Evolutionary conservation across 2,797 vertebrate genomes (phyloP), one percentile per base, ranked within the genome.

Genomic region (Paguma larvata): DNA sequence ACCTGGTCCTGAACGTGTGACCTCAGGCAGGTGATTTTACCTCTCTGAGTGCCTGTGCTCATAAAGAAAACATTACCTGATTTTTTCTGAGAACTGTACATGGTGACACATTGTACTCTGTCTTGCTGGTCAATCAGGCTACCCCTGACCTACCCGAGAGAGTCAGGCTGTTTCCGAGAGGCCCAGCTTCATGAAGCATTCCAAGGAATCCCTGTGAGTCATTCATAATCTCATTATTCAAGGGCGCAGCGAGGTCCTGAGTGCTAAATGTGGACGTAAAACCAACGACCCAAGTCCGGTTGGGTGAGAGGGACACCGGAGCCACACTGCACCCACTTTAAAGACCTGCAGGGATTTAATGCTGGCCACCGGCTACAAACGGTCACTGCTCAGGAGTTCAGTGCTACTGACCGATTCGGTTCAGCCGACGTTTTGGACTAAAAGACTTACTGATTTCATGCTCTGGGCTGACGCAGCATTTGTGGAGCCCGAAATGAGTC

Each of bases 81-180:
- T 48, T 30, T 32, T 89, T 89, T 41, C 19, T 13, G 73, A 3
- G n/a, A 56, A 5, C 18, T 51, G 65, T 6, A 70, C 16, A 46
- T 4, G 23, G 9, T 1, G n/a, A 23, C 2, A 21, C 2, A 0
- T 14, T 38, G 30, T 27, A 13, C 1, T 0, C 18, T 23, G 27
- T 59, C 59, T 10, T 0, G 1, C 6, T 12, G 18, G 30, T 75
- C 23, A 3, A 6, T n/a, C 27, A 8, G 30, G 2, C 27, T n/a
- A 13, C 13, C 11, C 2, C 25, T 34, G 5, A 1, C 18, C 48
- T 0, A 3, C 3, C 41, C 1, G 1, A 0, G 14, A 56, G 4
- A 4, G 0, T 14, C 6, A 0, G 68, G 25, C 3, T 83, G 15
- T 89, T 30, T 18, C 78, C 27, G 48, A 38, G 59, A 73, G 30